Evolutionary conservation across 2,888 invertebrate species (phyloP).

Genomic region (Pristionchus mayeri): DNA sequence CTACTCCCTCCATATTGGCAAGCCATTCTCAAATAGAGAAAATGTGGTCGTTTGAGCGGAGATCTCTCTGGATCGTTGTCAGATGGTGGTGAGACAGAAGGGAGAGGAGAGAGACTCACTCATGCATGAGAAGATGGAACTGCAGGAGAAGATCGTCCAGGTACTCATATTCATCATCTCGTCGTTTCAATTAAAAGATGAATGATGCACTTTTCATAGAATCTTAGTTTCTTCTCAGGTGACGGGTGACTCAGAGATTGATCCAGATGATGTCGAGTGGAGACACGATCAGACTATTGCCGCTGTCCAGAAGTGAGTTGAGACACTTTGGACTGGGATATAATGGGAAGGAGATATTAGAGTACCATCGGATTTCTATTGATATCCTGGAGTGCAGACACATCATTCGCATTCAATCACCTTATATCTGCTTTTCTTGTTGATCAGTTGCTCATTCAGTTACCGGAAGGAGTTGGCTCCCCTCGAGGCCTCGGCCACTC

Average conservation of each 20-base stretch:
- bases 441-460: too few species aligned
- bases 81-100: neutral
- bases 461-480: conserved; percentile 59
- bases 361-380: neutral
- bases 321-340: neutral
- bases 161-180: too few species aligned
- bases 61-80: conserved; percentile 7
- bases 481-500: conserved; percentile 53
- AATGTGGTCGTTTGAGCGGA: conserved; percentile 46
- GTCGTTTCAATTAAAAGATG: neutral
- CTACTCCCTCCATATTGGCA: too few species aligned
- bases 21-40: too few species aligned
- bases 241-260: conserved; percentile 32
- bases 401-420: neutral
- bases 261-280: conserved; percentile 47
- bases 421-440: too few species aligned
- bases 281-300: conserved; percentile 31
- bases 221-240: neutral
- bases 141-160: conserved; percentile 49
- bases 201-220: neutral
- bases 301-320: neutral
- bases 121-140: conserved; percentile 43
- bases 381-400: neutral
- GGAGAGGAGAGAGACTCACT: conserved; percentile 44
- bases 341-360: neutral